A percentile compares a stretch with the other conserved stretches of the same genome.
phyloP scores from a whole-genome alignment of 2,888 invertebrate species.

The Agriopis aurantiaria region DNA sequence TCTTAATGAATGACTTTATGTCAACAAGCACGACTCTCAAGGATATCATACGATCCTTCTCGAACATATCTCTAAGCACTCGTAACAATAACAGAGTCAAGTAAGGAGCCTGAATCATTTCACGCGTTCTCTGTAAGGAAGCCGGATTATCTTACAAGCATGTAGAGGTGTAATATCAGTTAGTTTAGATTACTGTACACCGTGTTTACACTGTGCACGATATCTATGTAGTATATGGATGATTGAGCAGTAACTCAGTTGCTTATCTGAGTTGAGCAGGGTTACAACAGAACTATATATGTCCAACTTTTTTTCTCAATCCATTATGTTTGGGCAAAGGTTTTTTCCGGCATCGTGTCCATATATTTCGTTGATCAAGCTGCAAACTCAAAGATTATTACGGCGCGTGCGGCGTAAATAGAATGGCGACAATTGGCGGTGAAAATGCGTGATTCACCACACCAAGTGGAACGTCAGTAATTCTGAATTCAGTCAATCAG shows the following conservation, averaged over 20 bases:
- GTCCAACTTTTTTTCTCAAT: no score
- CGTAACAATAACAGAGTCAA: constrained; percentile 15
- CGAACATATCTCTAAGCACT: constrained; percentile 12
- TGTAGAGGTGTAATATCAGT: constrained; percentile 43
- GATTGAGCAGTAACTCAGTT: constrained; percentile 19
- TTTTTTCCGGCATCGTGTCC: no score
- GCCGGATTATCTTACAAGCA: constrained; percentile 42
- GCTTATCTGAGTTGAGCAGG: background rate
- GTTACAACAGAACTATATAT: no score
- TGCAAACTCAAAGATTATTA: no score
- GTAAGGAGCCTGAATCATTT: constrained; percentile 24
- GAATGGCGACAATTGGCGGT: no score
- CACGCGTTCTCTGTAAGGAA: constrained; percentile 38
- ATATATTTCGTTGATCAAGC: no score
- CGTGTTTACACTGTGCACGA: constrained; percentile 38
- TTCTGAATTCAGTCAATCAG: no score
- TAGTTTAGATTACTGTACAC: constrained; percentile 41
- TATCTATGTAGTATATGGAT: constrained; percentile 7
- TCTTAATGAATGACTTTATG: no score
- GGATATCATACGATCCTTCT: constrained; percentile 8
- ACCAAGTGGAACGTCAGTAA: no score
- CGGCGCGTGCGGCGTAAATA: no score
- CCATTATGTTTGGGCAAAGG: no score
- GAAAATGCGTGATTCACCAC: no score
- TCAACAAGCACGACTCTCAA: background rate